Conservation (phyloP, 2,888 invertebrate genomes). For the Gastracanthus pulcherrimus region DNA sequence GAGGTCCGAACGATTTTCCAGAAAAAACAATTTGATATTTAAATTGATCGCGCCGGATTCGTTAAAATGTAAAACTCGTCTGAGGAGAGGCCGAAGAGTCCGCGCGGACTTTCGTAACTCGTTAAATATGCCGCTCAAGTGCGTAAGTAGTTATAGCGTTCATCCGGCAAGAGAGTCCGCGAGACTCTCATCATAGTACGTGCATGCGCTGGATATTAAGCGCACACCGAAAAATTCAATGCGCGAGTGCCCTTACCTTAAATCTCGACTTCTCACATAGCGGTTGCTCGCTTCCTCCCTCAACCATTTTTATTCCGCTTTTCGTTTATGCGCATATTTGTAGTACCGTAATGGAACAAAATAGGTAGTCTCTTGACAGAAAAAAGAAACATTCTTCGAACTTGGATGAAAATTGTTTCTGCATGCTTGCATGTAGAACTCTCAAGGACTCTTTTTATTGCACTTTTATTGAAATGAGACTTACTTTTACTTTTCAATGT, state of each 20-base stretch:
- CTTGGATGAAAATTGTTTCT: background rate
- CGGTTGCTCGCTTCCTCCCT: background rate
- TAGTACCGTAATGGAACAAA: background rate
- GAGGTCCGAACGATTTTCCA: background rate
- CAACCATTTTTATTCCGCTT: background rate
- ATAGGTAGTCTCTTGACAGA: too few relatives aligned
- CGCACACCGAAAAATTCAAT: slow-evolving; percentile 21
- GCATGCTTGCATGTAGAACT: background rate
- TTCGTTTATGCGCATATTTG: background rate
- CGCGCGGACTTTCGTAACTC: slow-evolving; percentile 53
- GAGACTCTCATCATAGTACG: slow-evolving; percentile 21
- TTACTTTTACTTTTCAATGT: background rate
- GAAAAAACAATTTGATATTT: slow-evolving; percentile 33
- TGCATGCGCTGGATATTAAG: slow-evolving; percentile 49
- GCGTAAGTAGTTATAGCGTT: slow-evolving; percentile 48
- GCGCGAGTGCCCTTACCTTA: background rate
- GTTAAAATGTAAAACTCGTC: slow-evolving; percentile 43
- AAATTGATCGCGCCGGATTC: slow-evolving; percentile 31
- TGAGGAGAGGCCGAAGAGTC: background rate
- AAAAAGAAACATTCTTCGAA: too few relatives aligned
- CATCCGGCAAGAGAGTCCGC: slow-evolving; percentile 16
- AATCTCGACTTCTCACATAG: too few relatives aligned
- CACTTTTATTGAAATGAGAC: slow-evolving; percentile 8
- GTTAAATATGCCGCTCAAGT: slow-evolving; percentile 58
- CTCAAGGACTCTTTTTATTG: slow-evolving; percentile 10